Percentiles rank a stretch among this genome's conserved stretches.
Evolutionary conservation across 1,140 invertebrate genomes (phyloP).

Genomic region (Subanguina moxae): DNA sequence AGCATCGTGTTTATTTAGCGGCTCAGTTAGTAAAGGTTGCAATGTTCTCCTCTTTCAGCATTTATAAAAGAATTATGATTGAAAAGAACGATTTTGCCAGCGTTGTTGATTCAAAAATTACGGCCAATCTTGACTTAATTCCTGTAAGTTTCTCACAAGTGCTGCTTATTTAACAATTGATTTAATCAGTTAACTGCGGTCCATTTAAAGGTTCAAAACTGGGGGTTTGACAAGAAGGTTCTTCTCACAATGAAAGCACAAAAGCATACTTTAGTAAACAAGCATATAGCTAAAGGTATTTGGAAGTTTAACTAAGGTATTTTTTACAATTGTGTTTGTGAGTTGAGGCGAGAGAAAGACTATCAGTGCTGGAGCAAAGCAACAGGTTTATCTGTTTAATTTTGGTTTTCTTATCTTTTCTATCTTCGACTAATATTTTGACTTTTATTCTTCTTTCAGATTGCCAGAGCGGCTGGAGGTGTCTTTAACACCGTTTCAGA

Average conservation of each 20-base stretch:
- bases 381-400: too few species aligned
- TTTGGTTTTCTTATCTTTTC: too few species aligned
- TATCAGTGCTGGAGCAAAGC: slow-evolving; percentile 14
- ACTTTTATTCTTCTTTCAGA: background rate
- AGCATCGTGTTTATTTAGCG: too few species aligned
- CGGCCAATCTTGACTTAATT: slow-evolving; percentile 2
- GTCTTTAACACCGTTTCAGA: background rate
- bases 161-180: background rate
- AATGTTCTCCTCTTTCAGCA: background rate
- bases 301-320: background rate
- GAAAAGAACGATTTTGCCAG: slow-evolving; percentile 2
- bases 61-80: background rate
- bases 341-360: slow-evolving; percentile 22
- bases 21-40: too few species aligned
- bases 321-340: slow-evolving; percentile 6
- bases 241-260: slow-evolving; percentile 11
- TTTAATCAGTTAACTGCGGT: background rate
- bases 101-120: background rate
- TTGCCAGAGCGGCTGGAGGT: background rate
- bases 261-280: slow-evolving; percentile 31
- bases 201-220: slow-evolving; percentile 19
- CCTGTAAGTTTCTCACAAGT: background rate
- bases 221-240: slow-evolving; percentile 25
- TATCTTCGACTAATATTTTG: too few species aligned
- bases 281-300: slow-evolving; percentile 20